Percentiles rank a stretch among this genome's conserved stretches.
These are phyloP conservation scores for Caenorhabditis uteleia DNA, from an alignment of 2,888 invertebrate species.

Conservation along the genomic window DNA sequence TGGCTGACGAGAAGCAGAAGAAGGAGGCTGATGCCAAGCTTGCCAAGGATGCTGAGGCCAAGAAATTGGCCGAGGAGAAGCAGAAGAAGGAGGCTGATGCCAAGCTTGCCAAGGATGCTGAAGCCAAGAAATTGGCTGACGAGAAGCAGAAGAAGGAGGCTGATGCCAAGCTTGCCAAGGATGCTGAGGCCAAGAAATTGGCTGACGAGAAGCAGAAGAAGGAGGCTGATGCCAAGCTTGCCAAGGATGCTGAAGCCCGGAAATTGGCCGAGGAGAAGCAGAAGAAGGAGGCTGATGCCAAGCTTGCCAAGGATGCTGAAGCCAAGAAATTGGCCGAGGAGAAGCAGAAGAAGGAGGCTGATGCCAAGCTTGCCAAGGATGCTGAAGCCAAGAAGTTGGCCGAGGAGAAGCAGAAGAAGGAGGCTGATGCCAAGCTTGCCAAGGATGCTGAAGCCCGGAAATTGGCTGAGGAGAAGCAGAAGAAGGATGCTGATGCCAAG, in stretches of 20 bases:
- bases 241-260: neutral
- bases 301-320: neutral
- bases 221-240: neutral
- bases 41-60: neutral
- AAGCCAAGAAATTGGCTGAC: neutral
- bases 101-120: constrained; percentile 8
- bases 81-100: constrained; percentile 3
- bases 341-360: constrained; percentile 12
- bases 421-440: neutral
- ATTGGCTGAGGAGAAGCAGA: neutral
- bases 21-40: neutral
- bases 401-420: neutral
- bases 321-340: constrained; percentile 12
- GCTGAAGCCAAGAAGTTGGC: neutral
- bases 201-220: neutral
- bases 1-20: neutral
- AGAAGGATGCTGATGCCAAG: neutral
- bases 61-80: constrained; percentile 3
- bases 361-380: constrained; percentile 5
- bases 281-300: neutral
- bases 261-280: neutral
- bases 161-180: constrained; percentile 7
- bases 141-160: constrained; percentile 3
- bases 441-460: neutral
- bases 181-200: neutral